Conservation (phyloP, 37 sponge, comb jelly and placozoan species). For the Chondrosia reniformis region DNA sequence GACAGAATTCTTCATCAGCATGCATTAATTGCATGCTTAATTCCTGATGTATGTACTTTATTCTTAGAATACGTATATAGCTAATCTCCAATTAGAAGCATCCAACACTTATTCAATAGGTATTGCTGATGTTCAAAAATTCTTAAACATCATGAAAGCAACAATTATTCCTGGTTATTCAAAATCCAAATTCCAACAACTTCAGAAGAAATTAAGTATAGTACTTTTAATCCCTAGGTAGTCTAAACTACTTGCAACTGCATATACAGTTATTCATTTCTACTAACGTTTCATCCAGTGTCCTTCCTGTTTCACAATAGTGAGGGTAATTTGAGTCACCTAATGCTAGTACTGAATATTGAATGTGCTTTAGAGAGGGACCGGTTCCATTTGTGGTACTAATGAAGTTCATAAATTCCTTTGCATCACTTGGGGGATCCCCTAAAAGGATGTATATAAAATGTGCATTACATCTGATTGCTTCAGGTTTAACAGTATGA, state of each 20-base stretch:
- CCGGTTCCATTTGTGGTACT: background rate
- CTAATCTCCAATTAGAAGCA: too few species aligned
- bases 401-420: slow-evolving; percentile 37
- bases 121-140: too few species aligned
- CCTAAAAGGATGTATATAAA: slow-evolving; percentile 2
- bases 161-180: too few species aligned
- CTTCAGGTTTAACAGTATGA: too few species aligned
- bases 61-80: too few species aligned
- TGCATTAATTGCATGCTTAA: too few species aligned
- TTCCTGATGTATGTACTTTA: too few species aligned
- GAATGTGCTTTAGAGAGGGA: slow-evolving; percentile 16
- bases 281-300: slow-evolving; percentile 48
- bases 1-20: too few species aligned
- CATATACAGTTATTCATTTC: too few species aligned
- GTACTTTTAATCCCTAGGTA: background rate
- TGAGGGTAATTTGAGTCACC: slow-evolving; percentile 64
- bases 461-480: background rate
- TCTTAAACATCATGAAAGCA: too few species aligned
- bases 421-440: slow-evolving; percentile 43
- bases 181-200: too few species aligned
- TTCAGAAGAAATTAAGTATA: background rate
- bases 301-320: slow-evolving; percentile 40
- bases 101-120: too few species aligned
- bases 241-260: background rate
- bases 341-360: slow-evolving; percentile 51